These are phyloP conservation scores for Dinomys branickii DNA, from an alignment of 2,113 vertebrate species.

Conservation along the genomic window DNA sequence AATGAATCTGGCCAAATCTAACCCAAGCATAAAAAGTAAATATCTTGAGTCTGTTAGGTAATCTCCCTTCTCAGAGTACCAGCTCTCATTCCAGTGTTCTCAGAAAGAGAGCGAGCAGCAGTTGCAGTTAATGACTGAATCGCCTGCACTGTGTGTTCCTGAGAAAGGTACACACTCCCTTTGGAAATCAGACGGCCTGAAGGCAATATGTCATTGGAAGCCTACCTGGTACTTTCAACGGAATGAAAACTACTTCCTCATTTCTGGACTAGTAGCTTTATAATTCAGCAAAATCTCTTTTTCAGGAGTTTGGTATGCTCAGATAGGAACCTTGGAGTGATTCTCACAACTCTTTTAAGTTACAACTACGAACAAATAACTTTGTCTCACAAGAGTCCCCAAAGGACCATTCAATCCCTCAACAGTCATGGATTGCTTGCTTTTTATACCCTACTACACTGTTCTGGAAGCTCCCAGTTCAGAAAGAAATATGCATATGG, in stretches of 20 bases:
- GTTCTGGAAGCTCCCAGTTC: background rate
- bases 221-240: background rate
- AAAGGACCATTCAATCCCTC: background rate
- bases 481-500: accelerated
- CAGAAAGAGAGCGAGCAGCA: background rate
- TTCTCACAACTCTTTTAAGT: background rate
- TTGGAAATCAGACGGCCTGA: background rate
- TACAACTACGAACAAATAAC: background rate
- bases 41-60: background rate
- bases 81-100: background rate
- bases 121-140: background rate
- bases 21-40: slow-evolving; percentile 26
- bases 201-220: background rate
- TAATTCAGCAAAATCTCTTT: background rate
- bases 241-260: background rate
- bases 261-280: background rate
- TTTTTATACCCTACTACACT: background rate
- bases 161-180: background rate
- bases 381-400: background rate
- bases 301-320: background rate
- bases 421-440: background rate
- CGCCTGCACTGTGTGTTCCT: background rate
- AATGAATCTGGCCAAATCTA: slow-evolving; percentile 26
- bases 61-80: background rate
- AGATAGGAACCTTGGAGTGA: background rate